Conservation (phyloP, 2,797 vertebrate genomes). For the Oreochromis grahami region DNA sequence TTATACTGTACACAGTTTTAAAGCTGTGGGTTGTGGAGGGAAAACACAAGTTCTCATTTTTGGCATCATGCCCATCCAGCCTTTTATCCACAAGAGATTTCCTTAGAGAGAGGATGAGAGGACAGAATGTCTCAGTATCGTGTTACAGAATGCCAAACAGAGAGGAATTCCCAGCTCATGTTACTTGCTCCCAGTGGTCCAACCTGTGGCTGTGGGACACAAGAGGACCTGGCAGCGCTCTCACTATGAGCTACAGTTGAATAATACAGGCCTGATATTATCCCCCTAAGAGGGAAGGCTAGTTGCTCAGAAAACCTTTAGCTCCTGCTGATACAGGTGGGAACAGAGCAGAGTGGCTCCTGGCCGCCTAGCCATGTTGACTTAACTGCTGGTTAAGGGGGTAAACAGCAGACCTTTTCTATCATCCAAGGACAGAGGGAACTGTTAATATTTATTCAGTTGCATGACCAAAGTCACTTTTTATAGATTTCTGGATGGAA, state of each 20-base stretch:
- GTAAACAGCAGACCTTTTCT: slow-evolving; percentile 43
- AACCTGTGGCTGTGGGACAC: slow-evolving; percentile 52
- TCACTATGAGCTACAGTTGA: slow-evolving; percentile 28
- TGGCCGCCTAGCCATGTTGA: slow-evolving; percentile 52
- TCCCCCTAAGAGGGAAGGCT: slow-evolving; percentile 51
- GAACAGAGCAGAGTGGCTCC: slow-evolving; percentile 35
- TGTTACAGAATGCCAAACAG: slow-evolving; percentile 70
- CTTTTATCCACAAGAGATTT: slow-evolving; percentile 68
- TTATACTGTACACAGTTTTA: slow-evolving; percentile 64
- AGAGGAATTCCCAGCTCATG: slow-evolving; percentile 74
- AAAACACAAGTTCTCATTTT: slow-evolving; percentile 62
- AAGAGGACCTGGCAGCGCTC: slow-evolving; percentile 33
- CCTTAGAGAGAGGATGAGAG: slow-evolving; percentile 68
- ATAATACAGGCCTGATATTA: slow-evolving; percentile 51
- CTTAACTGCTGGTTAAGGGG: slow-evolving; percentile 38
- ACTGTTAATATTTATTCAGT: slow-evolving; percentile 73
- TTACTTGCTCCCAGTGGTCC: slow-evolving; percentile 63
- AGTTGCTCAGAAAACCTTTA: slow-evolving; percentile 15
- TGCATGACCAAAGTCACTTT: slow-evolving; percentile 61
- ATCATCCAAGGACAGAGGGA: slow-evolving; percentile 58
- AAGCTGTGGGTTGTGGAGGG: slow-evolving; percentile 30
- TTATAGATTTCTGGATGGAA: slow-evolving; percentile 47
- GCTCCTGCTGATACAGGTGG: slow-evolving; percentile 52
- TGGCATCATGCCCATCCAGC: slow-evolving; percentile 57
- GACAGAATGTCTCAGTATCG: slow-evolving; percentile 70